Conservation (phyloP, 2,888 invertebrate species). For the Phania funesta region DNA sequence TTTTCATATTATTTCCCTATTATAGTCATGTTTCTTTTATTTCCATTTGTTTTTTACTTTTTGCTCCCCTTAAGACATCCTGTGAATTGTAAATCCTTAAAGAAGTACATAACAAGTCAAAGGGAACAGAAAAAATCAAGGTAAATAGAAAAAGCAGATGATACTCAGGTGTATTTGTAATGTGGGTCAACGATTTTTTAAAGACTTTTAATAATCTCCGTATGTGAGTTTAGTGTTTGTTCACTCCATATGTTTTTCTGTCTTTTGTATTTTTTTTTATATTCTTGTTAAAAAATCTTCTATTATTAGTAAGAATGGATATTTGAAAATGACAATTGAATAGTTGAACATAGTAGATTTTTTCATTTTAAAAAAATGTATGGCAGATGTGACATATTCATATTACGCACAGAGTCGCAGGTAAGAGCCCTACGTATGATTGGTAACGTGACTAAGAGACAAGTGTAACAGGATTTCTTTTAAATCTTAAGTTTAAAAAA, state of each 20-base stretch:
- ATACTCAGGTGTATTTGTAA: conserved; percentile 54
- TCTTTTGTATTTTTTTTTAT: background rate
- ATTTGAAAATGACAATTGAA: conserved; percentile 32
- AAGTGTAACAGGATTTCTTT: background rate
- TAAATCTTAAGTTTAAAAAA: background rate
- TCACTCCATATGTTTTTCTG: conserved; percentile 7
- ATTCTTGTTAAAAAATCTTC: background rate
- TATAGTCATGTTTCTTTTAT: background rate
- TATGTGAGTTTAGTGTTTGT: conserved; percentile 36
- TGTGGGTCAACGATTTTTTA: conserved; percentile 63
- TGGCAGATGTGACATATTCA: background rate
- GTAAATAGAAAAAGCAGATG: background rate
- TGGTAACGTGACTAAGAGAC: background rate
- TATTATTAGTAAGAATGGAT: background rate
- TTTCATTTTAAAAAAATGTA: background rate
- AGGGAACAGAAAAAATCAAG: conserved; percentile 19
- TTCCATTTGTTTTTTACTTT: conserved; percentile 10
- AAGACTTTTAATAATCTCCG: conserved; percentile 61
- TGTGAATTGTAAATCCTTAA: conserved; percentile 45
- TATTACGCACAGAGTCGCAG: background rate
- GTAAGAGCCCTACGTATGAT: too few species aligned
- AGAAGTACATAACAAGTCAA: conserved; percentile 7
- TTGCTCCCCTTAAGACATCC: conserved; percentile 48
- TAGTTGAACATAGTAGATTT: background rate
- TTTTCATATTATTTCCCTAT: conserved; percentile 29